These are phyloP conservation scores for Drosophila teissieri DNA, from an alignment of 1,140 invertebrate genomes.

Conservation along the genomic window DNA sequence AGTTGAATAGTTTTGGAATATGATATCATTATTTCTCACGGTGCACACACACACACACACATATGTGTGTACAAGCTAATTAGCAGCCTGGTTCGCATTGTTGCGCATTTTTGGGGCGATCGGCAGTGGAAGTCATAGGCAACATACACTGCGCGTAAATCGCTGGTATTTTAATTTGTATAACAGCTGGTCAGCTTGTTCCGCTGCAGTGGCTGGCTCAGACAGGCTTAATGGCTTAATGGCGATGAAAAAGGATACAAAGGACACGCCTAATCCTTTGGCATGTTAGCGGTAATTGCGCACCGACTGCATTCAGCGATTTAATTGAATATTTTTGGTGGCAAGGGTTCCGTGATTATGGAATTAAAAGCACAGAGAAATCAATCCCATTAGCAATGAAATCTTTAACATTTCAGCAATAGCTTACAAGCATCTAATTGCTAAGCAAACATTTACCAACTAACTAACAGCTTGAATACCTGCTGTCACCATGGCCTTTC, in stretches of 20 bases:
- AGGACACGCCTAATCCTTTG: conserved; percentile 20
- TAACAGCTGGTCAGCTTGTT: conserved; percentile 31
- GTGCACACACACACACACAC: neutral
- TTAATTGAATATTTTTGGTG: conserved; percentile 34
- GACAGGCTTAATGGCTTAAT: conserved; percentile 19
- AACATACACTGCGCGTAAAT: conserved; percentile 39
- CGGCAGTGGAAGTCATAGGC: conserved; percentile 21
- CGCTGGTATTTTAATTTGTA: conserved; percentile 45
- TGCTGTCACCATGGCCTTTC: no score
- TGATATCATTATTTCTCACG: neutral
- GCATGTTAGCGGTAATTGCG: conserved; percentile 18
- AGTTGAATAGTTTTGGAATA: neutral
- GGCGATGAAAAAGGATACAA: conserved; percentile 5
- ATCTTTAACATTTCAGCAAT: no score
- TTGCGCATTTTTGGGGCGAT: conserved; percentile 7
- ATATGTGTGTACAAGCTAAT: conserved; percentile 50
- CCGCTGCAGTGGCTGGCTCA: conserved; percentile 38
- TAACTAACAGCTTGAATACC: no score
- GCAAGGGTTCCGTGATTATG: no score
- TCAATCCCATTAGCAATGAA: no score
- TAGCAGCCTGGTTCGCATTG: conserved; percentile 50
- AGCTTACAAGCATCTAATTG: neutral
- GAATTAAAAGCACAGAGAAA: no score
- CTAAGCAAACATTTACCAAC: no score
- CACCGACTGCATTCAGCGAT: conserved; percentile 6